These are phyloP conservation scores for Varanus komodoensis DNA, from an alignment of 2,113 vertebrate species.

Conservation along the genomic window DNA sequence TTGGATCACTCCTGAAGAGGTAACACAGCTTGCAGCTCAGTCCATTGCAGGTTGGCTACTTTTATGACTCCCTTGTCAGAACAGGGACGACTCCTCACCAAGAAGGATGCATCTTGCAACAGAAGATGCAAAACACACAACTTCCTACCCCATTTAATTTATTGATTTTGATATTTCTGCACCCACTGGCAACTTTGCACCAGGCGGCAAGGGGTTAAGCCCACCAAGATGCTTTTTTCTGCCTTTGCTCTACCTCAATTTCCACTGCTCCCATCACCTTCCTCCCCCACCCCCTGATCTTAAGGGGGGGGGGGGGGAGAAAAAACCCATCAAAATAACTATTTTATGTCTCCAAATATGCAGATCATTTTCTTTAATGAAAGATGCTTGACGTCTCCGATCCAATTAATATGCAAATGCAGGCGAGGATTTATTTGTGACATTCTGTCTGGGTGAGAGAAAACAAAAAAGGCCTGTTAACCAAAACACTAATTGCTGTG, in stretches of 20 bases:
- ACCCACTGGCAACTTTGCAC: constrained; percentile 72
- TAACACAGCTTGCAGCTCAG: not conserved
- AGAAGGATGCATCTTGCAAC: not conserved
- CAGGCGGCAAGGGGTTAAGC: constrained; percentile 78
- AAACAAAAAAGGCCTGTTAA: constrained; percentile 99
- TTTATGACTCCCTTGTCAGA: not conserved
- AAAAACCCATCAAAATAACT: constrained; percentile 98
- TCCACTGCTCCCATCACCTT: constrained; percentile 96
- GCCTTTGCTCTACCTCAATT: constrained; percentile 89
- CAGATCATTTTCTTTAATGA: constrained; percentile 99
- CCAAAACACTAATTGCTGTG: constrained; percentile 99
- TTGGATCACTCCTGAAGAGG: not conserved
- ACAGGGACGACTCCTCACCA: not conserved
- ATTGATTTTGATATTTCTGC: constrained; percentile 66
- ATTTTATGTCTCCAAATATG: constrained; percentile 99
- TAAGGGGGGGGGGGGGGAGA: constrained; percentile 62
- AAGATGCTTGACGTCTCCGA: constrained; percentile 99
- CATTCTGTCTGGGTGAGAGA: constrained; percentile 99
- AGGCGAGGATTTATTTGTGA: constrained; percentile 99
- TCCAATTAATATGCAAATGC: constrained; percentile 99
- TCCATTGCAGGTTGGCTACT: not conserved
- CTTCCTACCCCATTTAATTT: constrained; percentile 37
- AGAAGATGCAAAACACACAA: not conserved
- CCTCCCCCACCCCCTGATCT: constrained; percentile 88
- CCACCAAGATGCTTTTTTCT: constrained; percentile 68